Base-by-base conservation (phyloP, 2,797 vertebrate species). In the Sardinella longiceps region DNA sequence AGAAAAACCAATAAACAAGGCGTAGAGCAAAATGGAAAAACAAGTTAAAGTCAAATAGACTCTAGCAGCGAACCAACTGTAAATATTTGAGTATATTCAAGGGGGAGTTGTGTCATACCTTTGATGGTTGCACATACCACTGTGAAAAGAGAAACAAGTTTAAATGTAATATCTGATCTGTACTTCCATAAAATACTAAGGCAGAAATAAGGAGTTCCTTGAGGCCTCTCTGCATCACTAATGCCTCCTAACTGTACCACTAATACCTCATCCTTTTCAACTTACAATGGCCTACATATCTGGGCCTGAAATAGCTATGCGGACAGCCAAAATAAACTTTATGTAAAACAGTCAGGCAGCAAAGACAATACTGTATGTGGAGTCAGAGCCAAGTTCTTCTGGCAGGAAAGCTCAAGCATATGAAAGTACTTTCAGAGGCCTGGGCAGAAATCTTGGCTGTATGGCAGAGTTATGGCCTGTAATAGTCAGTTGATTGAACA, bases 111-210 rank as follows among this genome's bases (percentile, higher is more conserved):
- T 39, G 25, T 23, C 1, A 20, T 94, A 95, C 95, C 94, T 94
- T 93, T 94, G 0, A 86, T 77, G 46, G 93, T 91, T 23, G 92
- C 89, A 80, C 91, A 91, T 83, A 92, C 87, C 10, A 90, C 94
- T 95, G 93, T 39, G 37, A 60, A 81, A 82, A 60, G 56, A 80
- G 60, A 80, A 74, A 89, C 28, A 88, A 0, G 88, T 14, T 84
- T 37, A 37, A 12, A 28, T 37, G 33, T 74, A 18, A n/a, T 18
- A 39, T 77, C 33, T 77, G 70, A 77, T 10, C 70, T 7, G 37
- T 77, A 39, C 5, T 43, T 4, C 0, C 15, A 77, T 77, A 18
- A 77, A 6, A 39, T 23, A 43, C 11, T 23, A 15, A 77, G 5
- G 39, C 15, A 39, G 18, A 74, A 39, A 12, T 74, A 20, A 74